Base-by-base conservation (phyloP, 2,113 vertebrate genomes). In the Halcyon malimbica region DNA sequence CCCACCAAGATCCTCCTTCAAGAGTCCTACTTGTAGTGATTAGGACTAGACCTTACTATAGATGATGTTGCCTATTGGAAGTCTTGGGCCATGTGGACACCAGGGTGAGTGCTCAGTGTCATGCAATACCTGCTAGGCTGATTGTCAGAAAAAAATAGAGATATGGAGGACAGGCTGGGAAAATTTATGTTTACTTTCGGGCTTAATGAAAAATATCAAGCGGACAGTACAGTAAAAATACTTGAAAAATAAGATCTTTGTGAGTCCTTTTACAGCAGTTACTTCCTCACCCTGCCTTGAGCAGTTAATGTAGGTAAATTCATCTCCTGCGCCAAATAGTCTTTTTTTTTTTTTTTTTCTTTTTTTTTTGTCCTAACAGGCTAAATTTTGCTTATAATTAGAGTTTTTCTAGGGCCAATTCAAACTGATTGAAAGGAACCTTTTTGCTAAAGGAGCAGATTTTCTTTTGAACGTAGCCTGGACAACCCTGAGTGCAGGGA, bases 11-110 rank as follows among this genome's bases (percentile, higher is more conserved):
- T 50, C 53, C 42, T 83, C 54, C 50, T 67, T 56, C 17, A 59
- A 59, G 26, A 19, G 3, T 15, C 48, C 35, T 69, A 3, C 42
- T 48, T 0, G 0, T 39, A 31, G 29, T 54, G 54, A 46, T 46
- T 5, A 65, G 39, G 42, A 35, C 3, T 80, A 79, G 37, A 20
- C 9, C 31, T 78, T 46, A 13, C 4, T 18, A 16, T 25, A 59
- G 76, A 3, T 50, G 83, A 16, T 18, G 54, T 8, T 41, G 28
- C n/a, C 42, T 42, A 3, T 24, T 37, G 53, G 62, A 91, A 75
- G 41, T 8, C 53, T 33, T 23, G 37, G 59, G 54, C 39, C 6
- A 0, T 8, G 56, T 33, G 87, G 20, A 35, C 26, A 10, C 21
- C 59, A 42, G 60, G 50, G 41, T 42, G 42, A 56, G 42, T 11